Base-by-base conservation (phyloP, 2,113 vertebrate species). In the Sigmodon hispidus region DNA sequence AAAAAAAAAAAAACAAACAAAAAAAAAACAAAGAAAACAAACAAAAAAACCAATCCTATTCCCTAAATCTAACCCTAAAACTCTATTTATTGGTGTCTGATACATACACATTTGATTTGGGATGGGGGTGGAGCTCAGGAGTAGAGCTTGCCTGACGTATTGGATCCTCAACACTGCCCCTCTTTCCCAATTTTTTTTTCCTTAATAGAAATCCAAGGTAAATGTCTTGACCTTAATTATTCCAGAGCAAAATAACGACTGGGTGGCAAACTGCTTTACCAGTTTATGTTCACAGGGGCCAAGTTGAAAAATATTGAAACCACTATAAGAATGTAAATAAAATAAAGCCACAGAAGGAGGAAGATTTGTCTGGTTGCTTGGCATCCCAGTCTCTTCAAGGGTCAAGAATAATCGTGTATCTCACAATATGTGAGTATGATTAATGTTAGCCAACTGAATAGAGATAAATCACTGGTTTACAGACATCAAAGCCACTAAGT, bases 281-380 rank as follows among this genome's bases (percentile, higher is more conserved):
- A 89, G 59, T 76, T 83, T 40, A 52, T 4, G n/a, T 19, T 93
- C 73, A 70, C 57, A 93, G 94, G 55, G 73, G 19, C 55, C 79
- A 96, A 88, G 77, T 7, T 73, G 31, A 83, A 93, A 91, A 89
- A 86, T 69, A 61, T 36, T 0, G 36, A 95, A 94, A 63, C 61
- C 34, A 84, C n/a, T n/a, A 55, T 21, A 89, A 91, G 65, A 91
- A 73, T 43, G 40, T 19, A 91, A 87, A 40, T 79, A 59, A 96
- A 94, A 92, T 72, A 90, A 94, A 95, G 50, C 48, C 40, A 36
- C 59, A 61, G 55, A 94, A 93, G 48, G 40, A 89, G 72, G 90
- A 91, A 76, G 59, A 55, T 50, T 72, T 36, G 43, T 72, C 26
- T 61, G 26, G 36, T 21, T 61, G 11, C 21, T 67, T 63, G n/a